These are phyloP conservation scores for Sisor rabdophorus DNA, from an alignment of 2,113 vertebrate species.

Conservation along the genomic window DNA sequence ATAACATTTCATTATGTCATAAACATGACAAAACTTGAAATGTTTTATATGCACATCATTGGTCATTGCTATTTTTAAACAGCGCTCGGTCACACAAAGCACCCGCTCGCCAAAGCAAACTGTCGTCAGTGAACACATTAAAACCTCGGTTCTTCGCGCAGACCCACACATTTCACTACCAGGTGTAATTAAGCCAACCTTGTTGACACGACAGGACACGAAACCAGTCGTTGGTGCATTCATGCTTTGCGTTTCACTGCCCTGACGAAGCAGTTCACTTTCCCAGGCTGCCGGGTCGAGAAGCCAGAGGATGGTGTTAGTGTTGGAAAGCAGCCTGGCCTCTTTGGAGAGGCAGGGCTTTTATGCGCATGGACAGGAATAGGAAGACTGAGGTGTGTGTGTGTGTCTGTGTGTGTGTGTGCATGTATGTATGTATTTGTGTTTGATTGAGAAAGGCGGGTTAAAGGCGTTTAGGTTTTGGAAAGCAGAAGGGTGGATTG, in stretches of 20 bases:
- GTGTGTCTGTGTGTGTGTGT: constrained; percentile 10
- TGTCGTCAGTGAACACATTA: constrained; percentile 6
- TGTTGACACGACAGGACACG: constrained; percentile 47
- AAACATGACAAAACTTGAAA: neutral
- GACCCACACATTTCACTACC: constrained; percentile 32
- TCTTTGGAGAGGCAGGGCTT: neutral
- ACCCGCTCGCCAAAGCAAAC: neutral
- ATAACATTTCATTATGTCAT: neutral
- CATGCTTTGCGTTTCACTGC: constrained; percentile 48
- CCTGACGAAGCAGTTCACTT: constrained; percentile 42
- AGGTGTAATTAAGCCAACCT: constrained; percentile 48
- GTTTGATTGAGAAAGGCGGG: constrained; percentile 20
- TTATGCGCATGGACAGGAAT: constrained; percentile 4
- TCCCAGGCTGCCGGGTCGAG: constrained; percentile 23
- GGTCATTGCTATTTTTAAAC: constrained; percentile 6
- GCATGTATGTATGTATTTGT: neutral
- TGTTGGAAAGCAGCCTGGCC: neutral
- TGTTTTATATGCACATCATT: no score
- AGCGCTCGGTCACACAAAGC: neutral
- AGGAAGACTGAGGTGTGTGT: constrained; percentile 6
- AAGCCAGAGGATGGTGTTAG: neutral
- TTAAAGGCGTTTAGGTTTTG: neutral
- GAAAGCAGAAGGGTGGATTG: constrained; percentile 14
- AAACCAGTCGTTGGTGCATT: constrained; percentile 45
- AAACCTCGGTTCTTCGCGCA: neutral